These are phyloP conservation scores for Lithophane leautieri DNA, from an alignment of 2,888 invertebrate genomes.

Conservation along the genomic window DNA sequence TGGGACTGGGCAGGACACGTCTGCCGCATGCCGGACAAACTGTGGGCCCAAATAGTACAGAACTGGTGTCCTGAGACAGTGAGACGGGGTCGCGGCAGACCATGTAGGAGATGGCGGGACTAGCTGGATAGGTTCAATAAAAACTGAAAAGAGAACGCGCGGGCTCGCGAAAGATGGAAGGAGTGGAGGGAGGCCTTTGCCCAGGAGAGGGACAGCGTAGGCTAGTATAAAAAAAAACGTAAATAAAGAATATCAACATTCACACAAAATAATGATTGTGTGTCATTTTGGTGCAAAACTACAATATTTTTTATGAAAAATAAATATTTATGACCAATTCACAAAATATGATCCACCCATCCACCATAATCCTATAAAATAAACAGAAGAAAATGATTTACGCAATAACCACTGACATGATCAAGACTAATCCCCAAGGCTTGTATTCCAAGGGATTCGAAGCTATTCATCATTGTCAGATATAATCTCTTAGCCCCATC, in stretches of 20 bases:
- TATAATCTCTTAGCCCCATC: slow-evolving; percentile 36
- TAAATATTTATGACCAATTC: background rate
- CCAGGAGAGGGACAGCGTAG: too few species aligned
- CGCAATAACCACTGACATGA: slow-evolving; percentile 10
- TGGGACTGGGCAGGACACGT: too few species aligned
- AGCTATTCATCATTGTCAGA: slow-evolving; percentile 49
- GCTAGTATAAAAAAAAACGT: background rate
- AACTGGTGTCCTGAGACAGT: too few species aligned
- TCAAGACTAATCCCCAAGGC: slow-evolving; percentile 31
- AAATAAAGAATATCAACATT: too few species aligned
- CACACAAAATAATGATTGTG: background rate
- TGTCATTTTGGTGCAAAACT: background rate
- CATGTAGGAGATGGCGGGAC: too few species aligned
- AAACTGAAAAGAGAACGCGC: too few species aligned
- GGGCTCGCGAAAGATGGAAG: too few species aligned
- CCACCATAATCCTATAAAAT: background rate
- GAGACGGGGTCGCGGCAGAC: too few species aligned
- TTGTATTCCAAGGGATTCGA: slow-evolving; percentile 18
- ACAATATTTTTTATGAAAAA: background rate
- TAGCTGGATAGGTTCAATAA: too few species aligned
- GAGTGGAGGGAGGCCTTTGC: too few species aligned
- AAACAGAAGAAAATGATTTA: background rate
- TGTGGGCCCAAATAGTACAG: too few species aligned
- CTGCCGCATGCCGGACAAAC: too few species aligned
- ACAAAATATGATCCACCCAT: background rate